Percentiles rank a stretch among this genome's conserved stretches.
phyloP scores from a whole-genome alignment of 2,888 invertebrate species.

The Carterocephalus palaemon region DNA sequence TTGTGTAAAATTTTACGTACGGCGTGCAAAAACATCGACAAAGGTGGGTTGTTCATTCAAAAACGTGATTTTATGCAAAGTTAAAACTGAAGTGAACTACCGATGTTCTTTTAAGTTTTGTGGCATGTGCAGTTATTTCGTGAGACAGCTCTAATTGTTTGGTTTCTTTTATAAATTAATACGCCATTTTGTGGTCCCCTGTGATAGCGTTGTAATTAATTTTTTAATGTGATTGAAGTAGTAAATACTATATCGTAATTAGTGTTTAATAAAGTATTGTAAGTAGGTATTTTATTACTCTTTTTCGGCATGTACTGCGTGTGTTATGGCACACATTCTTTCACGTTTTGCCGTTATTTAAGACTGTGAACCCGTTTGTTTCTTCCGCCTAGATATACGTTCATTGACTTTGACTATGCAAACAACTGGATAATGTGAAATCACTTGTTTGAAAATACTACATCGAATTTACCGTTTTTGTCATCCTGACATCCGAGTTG shows the following conservation, averaged over 20 bases:
- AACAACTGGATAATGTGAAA: too few species aligned
- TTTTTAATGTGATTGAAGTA: neutral
- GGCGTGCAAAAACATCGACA: conserved; percentile 37
- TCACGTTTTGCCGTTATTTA: conserved; percentile 19
- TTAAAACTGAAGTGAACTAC: conserved; percentile 66
- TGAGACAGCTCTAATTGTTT: conserved; percentile 65
- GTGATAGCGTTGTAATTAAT: neutral
- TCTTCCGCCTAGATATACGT: neutral
- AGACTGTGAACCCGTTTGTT: conserved; percentile 10
- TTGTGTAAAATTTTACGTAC: conserved; percentile 35
- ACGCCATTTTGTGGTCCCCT: conserved; percentile 61
- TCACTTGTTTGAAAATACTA: too few species aligned
- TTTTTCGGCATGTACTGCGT: neutral
- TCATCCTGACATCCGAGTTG: too few species aligned
- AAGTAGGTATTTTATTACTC: conserved; percentile 8
- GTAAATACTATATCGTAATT: too few species aligned
- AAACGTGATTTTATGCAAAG: conserved; percentile 44
- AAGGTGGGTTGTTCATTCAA: conserved; percentile 66
- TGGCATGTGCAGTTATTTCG: conserved; percentile 71
- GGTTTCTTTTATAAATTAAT: conserved; percentile 51
- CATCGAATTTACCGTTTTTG: too few species aligned
- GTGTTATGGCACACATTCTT: conserved; percentile 16
- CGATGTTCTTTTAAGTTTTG: conserved; percentile 53
- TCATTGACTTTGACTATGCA: neutral
- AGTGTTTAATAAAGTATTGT: conserved; percentile 6